These are phyloP conservation scores for Melanotaenia nigrans DNA, from an alignment of 2,797 vertebrate species.

Conservation along the genomic window DNA sequence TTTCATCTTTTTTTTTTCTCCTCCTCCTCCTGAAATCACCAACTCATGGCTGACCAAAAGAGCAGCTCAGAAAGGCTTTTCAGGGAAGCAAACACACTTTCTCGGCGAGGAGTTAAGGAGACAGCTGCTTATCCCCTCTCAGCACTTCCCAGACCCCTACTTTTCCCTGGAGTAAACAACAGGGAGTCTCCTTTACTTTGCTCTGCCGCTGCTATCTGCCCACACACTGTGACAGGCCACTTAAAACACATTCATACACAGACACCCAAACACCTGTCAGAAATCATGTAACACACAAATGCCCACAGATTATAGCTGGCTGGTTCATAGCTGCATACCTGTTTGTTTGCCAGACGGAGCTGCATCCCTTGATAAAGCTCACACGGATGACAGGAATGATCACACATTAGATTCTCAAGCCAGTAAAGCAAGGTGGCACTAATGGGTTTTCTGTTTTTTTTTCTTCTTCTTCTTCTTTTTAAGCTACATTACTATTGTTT, in stretches of 20 bases:
- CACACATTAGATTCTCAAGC: background rate
- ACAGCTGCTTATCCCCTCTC: conserved; percentile 61
- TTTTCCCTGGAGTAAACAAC: conserved; percentile 63
- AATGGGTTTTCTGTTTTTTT: background rate
- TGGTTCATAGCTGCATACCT: background rate
- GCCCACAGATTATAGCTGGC: background rate
- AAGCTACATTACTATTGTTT: background rate
- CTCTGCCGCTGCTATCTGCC: conserved; percentile 44
- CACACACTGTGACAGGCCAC: conserved; percentile 40
- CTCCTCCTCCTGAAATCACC: conserved; percentile 39
- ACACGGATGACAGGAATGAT: background rate
- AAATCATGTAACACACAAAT: conserved; percentile 24
- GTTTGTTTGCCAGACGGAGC: conserved; percentile 16
- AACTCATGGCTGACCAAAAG: conserved; percentile 59
- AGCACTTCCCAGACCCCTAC: conserved; percentile 52
- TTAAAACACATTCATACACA: conserved; percentile 18
- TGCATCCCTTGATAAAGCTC: conserved; percentile 7
- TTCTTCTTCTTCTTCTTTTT: too few relatives aligned
- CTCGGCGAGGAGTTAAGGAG: conserved; percentile 56
- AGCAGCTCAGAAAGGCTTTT: conserved; percentile 51
- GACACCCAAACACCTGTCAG: conserved; percentile 20
- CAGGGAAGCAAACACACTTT: conserved; percentile 47
- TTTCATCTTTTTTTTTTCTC: conserved; percentile 13
- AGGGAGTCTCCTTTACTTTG: conserved; percentile 45
- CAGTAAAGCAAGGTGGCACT: conserved; percentile 1